These are phyloP conservation scores for Halcyon senegalensis DNA, from an alignment of 2,113 vertebrate genomes.

Conservation along the genomic window DNA sequence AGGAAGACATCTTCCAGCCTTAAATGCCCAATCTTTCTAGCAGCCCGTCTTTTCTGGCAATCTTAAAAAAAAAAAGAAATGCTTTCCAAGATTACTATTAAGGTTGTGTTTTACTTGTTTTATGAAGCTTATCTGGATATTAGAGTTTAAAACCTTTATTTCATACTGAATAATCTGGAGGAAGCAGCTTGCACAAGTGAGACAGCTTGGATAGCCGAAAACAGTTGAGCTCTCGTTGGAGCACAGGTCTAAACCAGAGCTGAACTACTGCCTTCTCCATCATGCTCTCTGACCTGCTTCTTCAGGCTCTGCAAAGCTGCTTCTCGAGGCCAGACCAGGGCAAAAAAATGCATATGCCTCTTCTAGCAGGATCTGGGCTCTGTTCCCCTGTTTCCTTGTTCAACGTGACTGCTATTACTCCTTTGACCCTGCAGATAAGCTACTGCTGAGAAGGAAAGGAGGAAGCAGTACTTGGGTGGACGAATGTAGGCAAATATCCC, in stretches of 20 bases:
- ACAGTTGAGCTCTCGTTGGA: neutral
- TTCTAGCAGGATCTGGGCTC: neutral
- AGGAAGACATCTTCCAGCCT: neutral
- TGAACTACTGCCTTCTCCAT: neutral
- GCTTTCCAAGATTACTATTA: neutral
- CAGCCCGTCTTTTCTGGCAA: neutral
- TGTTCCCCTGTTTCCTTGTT: neutral
- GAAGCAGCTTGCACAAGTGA: neutral
- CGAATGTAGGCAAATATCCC: neutral
- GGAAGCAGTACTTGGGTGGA: neutral
- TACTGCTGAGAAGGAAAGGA: slow-evolving; percentile 1
- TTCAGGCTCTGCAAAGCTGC: neutral
- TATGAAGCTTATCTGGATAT: neutral
- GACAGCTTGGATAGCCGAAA: neutral
- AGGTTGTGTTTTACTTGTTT: neutral
- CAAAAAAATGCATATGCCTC: neutral
- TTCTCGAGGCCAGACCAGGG: neutral
- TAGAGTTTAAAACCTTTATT: neutral
- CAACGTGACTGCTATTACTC: neutral
- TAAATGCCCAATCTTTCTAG: neutral
- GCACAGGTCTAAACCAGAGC: neutral
- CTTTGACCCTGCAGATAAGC: slow-evolving; percentile 8
- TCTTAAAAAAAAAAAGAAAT: neutral
- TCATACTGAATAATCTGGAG: neutral
- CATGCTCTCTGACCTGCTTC: neutral